Base-by-base conservation (phyloP, 2,797 vertebrate species). In the Gambelia wislizenii region DNA sequence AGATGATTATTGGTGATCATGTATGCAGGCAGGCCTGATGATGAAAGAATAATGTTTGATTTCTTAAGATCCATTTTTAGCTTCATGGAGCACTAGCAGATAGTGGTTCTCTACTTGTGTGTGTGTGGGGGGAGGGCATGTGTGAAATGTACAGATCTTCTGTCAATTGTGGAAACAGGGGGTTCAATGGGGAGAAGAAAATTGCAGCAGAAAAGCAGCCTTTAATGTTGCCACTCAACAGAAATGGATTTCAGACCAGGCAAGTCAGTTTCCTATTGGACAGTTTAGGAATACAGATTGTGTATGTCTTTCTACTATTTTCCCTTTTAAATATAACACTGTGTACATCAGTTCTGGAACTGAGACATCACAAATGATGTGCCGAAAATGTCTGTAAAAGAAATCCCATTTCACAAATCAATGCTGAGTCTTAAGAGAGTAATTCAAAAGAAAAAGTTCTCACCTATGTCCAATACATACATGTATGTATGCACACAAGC, bases 1-100 rank as follows among this genome's bases (percentile, higher is more conserved):
- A 75, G 88, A 89, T 85, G 89, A 91, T 91, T 90, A 92, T 86
- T 87, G 87, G 89, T 89, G 93, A 94, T 94, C 85, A 77, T 93
- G 84, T 49, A 90, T 0, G 0, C 20, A 49, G 92, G 81, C 89
- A 92, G 85, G 81, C 69, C 91, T 91, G 56, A 12, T 0, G 0
- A 89, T 44, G 78, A 85, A 89, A 91, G 91, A 95, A 79, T 52
- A 87, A 61, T 74, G 72, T 49, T 36, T 83, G 56, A 69, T 78
- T 90, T 83, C 76, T 90, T 85, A 85, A 88, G 75, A 52, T 87
- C 91, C 61, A 88, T 4, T 87, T 87, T 92, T 59, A 92, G 69
- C 87, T 90, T 20, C 2, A 74, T 49, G 75, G 52, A 86, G n/a
- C 84, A 67, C 47, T 56, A 67, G 61, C 0, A 1, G 90, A 79